Evolutionary conservation across 2,113 vertebrate species (phyloP).

Genomic region (Myanophis thanlyinensis): DNA sequence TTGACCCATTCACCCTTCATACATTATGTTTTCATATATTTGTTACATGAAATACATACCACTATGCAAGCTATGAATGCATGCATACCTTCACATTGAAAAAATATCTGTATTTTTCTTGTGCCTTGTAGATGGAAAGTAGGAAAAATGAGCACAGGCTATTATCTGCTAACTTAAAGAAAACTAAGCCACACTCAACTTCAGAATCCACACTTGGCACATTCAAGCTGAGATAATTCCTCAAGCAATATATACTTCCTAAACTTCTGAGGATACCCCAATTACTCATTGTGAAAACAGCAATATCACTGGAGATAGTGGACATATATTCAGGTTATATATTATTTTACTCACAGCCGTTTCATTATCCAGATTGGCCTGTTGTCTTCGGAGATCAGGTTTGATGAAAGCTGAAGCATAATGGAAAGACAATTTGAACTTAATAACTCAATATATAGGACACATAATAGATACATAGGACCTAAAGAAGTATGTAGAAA

Average conservation of each 20-base stretch:
- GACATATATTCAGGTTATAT: background rate
- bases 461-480: background rate
- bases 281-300: background rate
- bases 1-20: background rate
- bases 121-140: background rate
- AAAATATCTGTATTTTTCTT: rapidly evolving
- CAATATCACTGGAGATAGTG: background rate
- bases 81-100: slow-evolving; percentile 10
- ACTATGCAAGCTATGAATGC: background rate
- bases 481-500: slow-evolving; percentile 5
- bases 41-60: background rate
- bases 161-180: slow-evolving; percentile 13
- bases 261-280: background rate
- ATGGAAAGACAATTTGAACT: slow-evolving; percentile 31
- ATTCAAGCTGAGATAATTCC: slow-evolving; percentile 20
- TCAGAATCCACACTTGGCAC: background rate
- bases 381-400: slow-evolving; percentile 87
- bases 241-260: background rate
- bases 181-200: slow-evolving; percentile 1
- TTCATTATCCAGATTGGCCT: slow-evolving; percentile 73
- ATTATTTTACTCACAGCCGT: slow-evolving; percentile 75
- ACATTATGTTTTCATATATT: background rate
- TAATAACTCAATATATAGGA: slow-evolving; percentile 13
- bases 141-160: background rate
- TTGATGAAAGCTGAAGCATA: slow-evolving; percentile 82